Conservation (phyloP, 2,797 vertebrate genomes). For the Myotis pilosus region DNA sequence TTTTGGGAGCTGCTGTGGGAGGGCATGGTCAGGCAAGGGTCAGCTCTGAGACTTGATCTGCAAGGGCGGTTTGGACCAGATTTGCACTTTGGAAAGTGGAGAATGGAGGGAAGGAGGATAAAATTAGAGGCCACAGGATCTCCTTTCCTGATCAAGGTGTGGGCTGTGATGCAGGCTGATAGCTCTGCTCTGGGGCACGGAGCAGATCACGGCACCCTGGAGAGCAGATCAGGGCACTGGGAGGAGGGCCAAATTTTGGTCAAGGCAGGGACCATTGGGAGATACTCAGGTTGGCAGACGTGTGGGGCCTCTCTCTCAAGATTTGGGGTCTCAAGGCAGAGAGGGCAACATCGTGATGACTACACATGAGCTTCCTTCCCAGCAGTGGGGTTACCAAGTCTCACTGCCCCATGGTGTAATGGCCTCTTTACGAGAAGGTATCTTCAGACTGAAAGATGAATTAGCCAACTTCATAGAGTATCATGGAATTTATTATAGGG, state of each 20-base stretch:
- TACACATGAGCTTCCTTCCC: background rate
- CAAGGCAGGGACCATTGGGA: background rate
- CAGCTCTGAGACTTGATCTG: background rate
- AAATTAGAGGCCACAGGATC: background rate
- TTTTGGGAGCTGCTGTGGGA: background rate
- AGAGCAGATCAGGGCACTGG: background rate
- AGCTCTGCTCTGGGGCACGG: no score
- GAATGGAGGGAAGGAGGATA: background rate
- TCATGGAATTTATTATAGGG: background rate
- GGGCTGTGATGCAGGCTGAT: background rate
- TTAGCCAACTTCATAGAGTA: background rate
- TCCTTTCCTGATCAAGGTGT: background rate
- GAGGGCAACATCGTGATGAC: no score
- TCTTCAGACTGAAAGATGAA: background rate
- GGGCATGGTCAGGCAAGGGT: background rate
- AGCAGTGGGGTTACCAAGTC: background rate
- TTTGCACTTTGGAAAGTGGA: background rate
- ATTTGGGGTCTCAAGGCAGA: background rate
- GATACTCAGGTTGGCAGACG: background rate
- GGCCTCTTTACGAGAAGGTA: background rate
- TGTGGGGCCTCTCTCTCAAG: background rate
- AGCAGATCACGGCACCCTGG: background rate
- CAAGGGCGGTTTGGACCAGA: background rate
- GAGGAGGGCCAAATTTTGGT: background rate
- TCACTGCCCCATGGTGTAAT: background rate